Conservation (phyloP, 2,797 vertebrate species). For the Enteromius fasciolatus region DNA sequence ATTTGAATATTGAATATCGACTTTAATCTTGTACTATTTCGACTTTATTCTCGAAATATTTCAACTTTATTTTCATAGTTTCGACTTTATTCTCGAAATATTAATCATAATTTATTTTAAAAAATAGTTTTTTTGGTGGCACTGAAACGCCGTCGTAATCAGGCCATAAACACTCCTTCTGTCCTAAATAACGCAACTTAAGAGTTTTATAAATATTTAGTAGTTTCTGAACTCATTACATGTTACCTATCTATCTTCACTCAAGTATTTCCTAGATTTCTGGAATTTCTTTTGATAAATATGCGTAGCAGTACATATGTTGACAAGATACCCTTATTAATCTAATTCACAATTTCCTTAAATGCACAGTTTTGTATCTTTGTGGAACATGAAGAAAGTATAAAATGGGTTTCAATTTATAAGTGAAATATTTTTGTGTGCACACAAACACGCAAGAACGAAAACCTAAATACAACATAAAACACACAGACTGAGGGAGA, state of each 20-base stretch:
- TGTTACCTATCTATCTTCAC: too few species aligned
- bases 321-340: conserved; percentile 73
- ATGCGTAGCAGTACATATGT: conserved; percentile 91
- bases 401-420: neutral
- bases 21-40: too few species aligned
- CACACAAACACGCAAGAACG: too few species aligned
- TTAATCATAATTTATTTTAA: too few species aligned
- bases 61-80: too few species aligned
- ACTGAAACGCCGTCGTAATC: too few species aligned
- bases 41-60: too few species aligned
- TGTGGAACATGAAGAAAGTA: neutral
- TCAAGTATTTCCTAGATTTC: conserved; percentile 75
- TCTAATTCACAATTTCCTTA: neutral
- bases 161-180: neutral
- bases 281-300: conserved; percentile 92
- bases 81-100: too few species aligned
- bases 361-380: neutral
- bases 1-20: too few species aligned
- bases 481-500: too few species aligned
- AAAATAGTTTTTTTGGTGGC: too few species aligned
- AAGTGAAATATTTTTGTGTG: neutral
- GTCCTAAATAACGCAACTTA: neutral
- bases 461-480: too few species aligned
- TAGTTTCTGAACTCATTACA: neutral
- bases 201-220: neutral